Percentiles rank a stretch among this genome's conserved stretches.
These are phyloP conservation scores for Galeruca laticollis DNA, from an alignment of 2,888 invertebrate species.

Conservation along the genomic window DNA sequence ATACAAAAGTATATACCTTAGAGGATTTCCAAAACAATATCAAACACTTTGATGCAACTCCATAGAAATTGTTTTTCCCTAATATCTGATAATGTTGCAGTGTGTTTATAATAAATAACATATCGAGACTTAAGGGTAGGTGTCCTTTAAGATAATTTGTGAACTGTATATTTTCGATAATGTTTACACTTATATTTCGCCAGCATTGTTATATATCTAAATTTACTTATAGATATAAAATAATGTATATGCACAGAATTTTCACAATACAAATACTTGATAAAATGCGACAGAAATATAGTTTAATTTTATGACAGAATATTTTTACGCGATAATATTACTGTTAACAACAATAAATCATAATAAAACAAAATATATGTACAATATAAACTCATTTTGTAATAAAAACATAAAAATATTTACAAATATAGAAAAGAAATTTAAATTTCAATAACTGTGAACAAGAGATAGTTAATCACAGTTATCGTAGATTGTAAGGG, in stretches of 20 bases:
- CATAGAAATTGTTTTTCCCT: too few species aligned
- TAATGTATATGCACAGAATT: too few species aligned
- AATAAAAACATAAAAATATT: constrained; percentile 22
- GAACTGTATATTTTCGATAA: background rate
- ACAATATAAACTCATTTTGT: constrained; percentile 15
- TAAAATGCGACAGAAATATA: background rate
- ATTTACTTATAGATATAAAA: too few species aligned
- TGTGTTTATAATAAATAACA: too few species aligned
- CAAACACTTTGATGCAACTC: too few species aligned
- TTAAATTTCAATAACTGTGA: constrained; percentile 9
- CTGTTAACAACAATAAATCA: constrained; percentile 4
- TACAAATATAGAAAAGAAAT: constrained; percentile 11
- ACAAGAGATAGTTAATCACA: background rate
- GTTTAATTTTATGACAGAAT: background rate
- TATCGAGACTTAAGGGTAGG: too few species aligned
- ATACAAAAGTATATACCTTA: too few species aligned
- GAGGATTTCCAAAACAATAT: too few species aligned
- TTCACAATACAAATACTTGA: too few species aligned
- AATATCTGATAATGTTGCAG: too few species aligned
- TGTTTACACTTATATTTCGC: background rate
- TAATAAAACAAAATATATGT: constrained; percentile 1
- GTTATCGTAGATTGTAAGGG: too few species aligned
- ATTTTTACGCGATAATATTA: background rate
- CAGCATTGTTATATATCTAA: too few species aligned
- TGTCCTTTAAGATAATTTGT: background rate